Evolutionary conservation across 2,888 invertebrate genomes (phyloP).

Genomic region (Phengaris arion): DNA sequence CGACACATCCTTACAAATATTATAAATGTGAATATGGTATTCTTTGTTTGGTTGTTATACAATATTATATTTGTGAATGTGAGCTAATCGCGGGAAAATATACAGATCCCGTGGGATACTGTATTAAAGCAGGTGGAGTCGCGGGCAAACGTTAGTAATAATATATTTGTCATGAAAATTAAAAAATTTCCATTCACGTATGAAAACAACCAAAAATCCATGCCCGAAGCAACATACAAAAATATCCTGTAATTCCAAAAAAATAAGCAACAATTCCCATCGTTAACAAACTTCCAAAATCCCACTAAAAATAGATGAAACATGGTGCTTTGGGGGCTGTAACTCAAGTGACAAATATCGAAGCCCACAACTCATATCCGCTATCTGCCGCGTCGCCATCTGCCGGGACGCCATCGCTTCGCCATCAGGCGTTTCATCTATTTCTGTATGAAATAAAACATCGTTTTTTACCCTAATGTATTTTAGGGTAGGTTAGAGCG

Average conservation of each 20-base stretch:
- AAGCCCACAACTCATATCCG: slow-evolving; percentile 77
- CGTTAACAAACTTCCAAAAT: slow-evolving; percentile 43
- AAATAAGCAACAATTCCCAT: slow-evolving; percentile 24
- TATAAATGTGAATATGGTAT: too few species aligned
- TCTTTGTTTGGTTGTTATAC: too few species aligned
- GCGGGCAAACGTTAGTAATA: too few species aligned
- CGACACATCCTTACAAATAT: too few species aligned
- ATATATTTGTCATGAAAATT: too few species aligned
- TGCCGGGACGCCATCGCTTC: slow-evolving; percentile 77
- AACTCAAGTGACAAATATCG: slow-evolving; percentile 81
- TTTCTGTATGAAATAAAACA: slow-evolving; percentile 77
- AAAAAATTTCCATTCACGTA: too few species aligned
- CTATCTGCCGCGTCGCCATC: slow-evolving; percentile 77
- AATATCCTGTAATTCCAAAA: neutral
- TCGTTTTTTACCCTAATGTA: slow-evolving; percentile 68
- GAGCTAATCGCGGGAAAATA: too few species aligned
- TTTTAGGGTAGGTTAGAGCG: slow-evolving; percentile 53
- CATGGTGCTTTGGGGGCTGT: slow-evolving; percentile 76
- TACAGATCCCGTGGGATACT: too few species aligned
- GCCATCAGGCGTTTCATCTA: slow-evolving; percentile 76
- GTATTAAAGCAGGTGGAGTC: too few species aligned
- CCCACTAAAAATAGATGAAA: slow-evolving; percentile 68
- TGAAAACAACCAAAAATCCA: too few species aligned
- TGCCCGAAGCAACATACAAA: neutral
- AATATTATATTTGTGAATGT: too few species aligned